Base-by-base conservation (phyloP, 2,113 vertebrate species). In the Corythoichthys intestinalis region DNA sequence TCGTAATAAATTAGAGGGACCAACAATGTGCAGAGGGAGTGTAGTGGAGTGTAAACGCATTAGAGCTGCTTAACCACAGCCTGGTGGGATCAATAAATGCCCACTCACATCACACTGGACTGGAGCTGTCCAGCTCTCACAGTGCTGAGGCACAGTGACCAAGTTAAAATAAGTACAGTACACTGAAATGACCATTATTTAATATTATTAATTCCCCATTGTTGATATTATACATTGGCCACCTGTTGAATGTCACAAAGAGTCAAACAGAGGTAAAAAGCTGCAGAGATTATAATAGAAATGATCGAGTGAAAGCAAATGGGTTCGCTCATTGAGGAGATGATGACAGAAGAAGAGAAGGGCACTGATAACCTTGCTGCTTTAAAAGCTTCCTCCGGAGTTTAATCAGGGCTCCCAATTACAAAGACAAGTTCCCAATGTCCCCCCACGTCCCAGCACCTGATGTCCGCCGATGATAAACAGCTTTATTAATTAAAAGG, bases 401-500 rank as follows among this genome's bases (percentile, higher is more conserved):
- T 82, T 85, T 91, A 91, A 91, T 90, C 88, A 90, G 89, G 77
- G 80, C n/a, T 87, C 87, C 88, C 86, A 89, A 92, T 92, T 92
- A 91, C 88, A 91, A 77, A 84, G 87, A 89, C 86, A 62, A 80
- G 75, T 75, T 72, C 80, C 74, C 77, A 59, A 65, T 78, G 77
- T 66, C 62, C 7, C 38, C 77, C 65, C 74, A 77, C 71, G 67
- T 79, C 76, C 82, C 75, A 80, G 79, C 59, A 73, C 79, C 86
- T 87, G 88, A 91, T 91, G 90, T 90, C 84, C 81, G 74, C 84
- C 63, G 20, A 62, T 41, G 88, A 93, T 92, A 92, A 91, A 92
- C 81, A 53, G 82, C 86, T 91, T 91, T 91, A 91, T 93, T 92
- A 92, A 92, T 92, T 92, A 92, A 91, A 87, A 86, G 84, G 73